A percentile compares a stretch with the other conserved stretches of the same genome.
These are phyloP conservation scores for Leptinotarsa undecemlineata DNA, from an alignment of 1,140 invertebrate genomes.

Conservation along the genomic window DNA sequence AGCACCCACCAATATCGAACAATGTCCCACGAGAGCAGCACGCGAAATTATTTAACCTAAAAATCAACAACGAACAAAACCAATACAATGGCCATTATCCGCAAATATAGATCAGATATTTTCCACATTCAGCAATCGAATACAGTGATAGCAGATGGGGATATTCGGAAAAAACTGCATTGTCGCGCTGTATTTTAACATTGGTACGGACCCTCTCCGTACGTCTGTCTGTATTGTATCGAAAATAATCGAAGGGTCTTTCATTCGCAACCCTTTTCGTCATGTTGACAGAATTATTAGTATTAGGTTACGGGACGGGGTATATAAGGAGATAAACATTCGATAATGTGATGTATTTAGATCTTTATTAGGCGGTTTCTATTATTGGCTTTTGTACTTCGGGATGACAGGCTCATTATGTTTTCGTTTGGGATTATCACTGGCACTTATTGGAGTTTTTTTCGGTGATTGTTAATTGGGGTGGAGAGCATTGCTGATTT, in stretches of 20 bases:
- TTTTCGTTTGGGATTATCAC: not conserved
- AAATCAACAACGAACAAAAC: conserved; percentile 25
- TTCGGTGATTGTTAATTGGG: no score
- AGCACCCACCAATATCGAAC: conserved; percentile 14
- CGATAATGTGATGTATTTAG: conserved; percentile 12
- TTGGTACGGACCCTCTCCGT: conserved; percentile 1
- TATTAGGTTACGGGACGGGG: conserved; percentile 10
- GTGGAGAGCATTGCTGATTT: no score
- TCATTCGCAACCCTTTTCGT: conserved; percentile 18
- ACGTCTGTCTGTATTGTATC: conserved; percentile 23
- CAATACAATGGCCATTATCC: conserved; percentile 20
- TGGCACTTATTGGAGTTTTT: not conserved
- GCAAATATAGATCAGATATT: conserved; percentile 26
- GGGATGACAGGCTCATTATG: not conserved
- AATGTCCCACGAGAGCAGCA: conserved; percentile 19
- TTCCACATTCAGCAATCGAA: conserved; percentile 1
- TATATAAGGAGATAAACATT: conserved; percentile 12
- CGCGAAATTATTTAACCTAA: conserved; percentile 22
- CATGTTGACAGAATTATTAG: conserved; percentile 28
- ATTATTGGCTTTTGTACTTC: conserved; percentile 6
- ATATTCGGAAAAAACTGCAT: not conserved
- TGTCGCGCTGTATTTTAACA: not conserved
- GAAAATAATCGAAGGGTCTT: conserved; percentile 23
- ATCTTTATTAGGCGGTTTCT: conserved; percentile 24
- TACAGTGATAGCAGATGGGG: not conserved